phyloP scores from a whole-genome alignment of 2,113 vertebrate genomes.

The Dicerorhinus sumatrensis region DNA sequence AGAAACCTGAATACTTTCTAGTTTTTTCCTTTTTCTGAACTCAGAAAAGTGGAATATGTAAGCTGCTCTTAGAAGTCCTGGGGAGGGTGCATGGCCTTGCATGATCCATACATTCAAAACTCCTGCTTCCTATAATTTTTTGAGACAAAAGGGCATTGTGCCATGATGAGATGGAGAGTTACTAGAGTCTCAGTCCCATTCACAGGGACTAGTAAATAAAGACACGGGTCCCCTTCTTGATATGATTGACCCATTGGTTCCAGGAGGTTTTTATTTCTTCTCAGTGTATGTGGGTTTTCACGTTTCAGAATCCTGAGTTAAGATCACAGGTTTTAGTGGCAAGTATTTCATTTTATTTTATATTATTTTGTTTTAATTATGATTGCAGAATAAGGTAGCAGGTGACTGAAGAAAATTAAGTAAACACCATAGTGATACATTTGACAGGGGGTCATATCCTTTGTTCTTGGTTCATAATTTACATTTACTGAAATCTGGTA shows the following conservation, averaged over 20 bases:
- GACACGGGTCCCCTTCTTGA: not conserved
- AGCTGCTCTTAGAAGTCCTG: not conserved
- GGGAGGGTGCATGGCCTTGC: not conserved
- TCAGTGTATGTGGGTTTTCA: not conserved
- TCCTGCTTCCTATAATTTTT: not conserved
- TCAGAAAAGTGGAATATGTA: not conserved
- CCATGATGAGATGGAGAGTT: not conserved
- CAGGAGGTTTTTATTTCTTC: not conserved
- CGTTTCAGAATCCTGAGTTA: conserved; percentile 22
- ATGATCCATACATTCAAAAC: not conserved
- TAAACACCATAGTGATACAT: not conserved
- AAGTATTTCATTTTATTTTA: not conserved
- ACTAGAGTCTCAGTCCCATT: not conserved
- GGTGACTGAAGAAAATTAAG: conserved; percentile 10
- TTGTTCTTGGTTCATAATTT: not conserved
- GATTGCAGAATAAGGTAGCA: not conserved
- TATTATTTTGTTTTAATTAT: conserved; percentile 30
- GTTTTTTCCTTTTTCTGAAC: not conserved
- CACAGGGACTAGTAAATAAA: not conserved
- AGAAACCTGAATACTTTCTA: not conserved
- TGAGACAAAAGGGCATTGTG: not conserved
- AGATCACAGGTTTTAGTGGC: not conserved
- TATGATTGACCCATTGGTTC: not conserved
- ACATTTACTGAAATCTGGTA: not conserved
- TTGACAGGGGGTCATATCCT: not conserved